Evolutionary conservation across 2,797 vertebrate genomes (phyloP), one percentile per base, ranked within the genome.

Genomic region (Acipenser oxyrinchus): DNA sequence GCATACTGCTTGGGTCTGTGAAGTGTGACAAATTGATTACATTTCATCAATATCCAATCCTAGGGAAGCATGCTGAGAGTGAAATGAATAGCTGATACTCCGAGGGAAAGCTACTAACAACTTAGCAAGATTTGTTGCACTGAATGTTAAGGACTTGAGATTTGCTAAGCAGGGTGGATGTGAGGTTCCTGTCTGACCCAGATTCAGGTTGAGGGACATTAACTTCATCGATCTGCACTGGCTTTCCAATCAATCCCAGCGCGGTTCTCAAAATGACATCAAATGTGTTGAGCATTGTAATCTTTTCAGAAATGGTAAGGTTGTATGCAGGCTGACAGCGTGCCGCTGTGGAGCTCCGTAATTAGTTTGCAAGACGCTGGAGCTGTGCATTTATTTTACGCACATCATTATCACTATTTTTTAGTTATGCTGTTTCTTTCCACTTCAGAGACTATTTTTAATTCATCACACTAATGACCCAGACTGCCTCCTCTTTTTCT

Each of bases 31-130:
- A 73, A 72, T 71, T 69, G 69, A 75, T 78, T 74, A 63, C 23
- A 70, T 74, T 71, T 71, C 62, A 23, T 73, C 74, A 65, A 63
- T 59, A 65, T 67, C 71, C 3, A 49, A 13, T 68, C 71, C 70
- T 70, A 61, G 59, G 48, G 10, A 13, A 50, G 62, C 13, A 64
- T 59, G 55, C 12, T 58, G 12, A 11, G 6, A 49, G 50, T 61
- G 57, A 65, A 69, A 72, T 69, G 15, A 71, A 69, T 15, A 50
- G 3, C 52, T 73, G 69, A 66, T 51, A 69, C 7, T 12, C 55
- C 60, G 63, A 37, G 58, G 65, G 68, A 13, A 57, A 55, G 15
- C 15, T 63, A 2, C 48, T n/a, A 12, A 10, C 9, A 49, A n/a
- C 51, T 64, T 12, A 48, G 49, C 49, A 49, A 7, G 66, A 69